Evolutionary conservation across 2,113 vertebrate species (phyloP).

Genomic region (Piprites chloris): DNA sequence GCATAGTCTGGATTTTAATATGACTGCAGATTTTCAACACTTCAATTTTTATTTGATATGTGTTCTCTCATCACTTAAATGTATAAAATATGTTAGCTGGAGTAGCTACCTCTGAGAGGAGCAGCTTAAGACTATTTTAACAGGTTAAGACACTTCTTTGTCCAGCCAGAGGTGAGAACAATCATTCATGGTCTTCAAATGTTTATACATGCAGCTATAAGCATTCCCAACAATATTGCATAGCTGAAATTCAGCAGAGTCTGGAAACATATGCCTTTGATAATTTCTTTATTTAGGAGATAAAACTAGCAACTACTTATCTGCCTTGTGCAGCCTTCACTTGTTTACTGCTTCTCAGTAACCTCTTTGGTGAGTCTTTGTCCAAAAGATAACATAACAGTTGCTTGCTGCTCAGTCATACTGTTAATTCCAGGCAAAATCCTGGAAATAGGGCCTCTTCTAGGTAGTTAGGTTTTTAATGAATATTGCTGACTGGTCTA

Average conservation of each 20-base stretch:
- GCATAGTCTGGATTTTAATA: background rate
- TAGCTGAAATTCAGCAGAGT: background rate
- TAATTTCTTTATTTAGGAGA: background rate
- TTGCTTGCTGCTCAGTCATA: background rate
- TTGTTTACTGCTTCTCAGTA: background rate
- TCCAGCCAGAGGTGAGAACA: background rate
- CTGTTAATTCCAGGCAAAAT: background rate
- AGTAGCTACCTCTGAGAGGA: background rate
- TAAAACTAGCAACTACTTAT: background rate
- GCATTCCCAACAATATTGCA: background rate
- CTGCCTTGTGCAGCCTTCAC: background rate
- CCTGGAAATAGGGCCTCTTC: background rate
- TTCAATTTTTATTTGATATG: background rate
- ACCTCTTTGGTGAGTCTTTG: background rate
- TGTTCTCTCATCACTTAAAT: background rate
- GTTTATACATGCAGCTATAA: background rate
- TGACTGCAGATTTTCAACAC: background rate
- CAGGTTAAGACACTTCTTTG: background rate
- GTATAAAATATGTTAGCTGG: background rate
- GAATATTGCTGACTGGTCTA: background rate
- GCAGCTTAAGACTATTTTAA: background rate
- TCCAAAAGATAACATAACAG: background rate
- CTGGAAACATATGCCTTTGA: background rate
- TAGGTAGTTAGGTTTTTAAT: background rate
- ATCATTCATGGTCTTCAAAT: background rate